Conservation (phyloP, 1,140 invertebrate species). For the Camponotus pennsylvanicus region DNA sequence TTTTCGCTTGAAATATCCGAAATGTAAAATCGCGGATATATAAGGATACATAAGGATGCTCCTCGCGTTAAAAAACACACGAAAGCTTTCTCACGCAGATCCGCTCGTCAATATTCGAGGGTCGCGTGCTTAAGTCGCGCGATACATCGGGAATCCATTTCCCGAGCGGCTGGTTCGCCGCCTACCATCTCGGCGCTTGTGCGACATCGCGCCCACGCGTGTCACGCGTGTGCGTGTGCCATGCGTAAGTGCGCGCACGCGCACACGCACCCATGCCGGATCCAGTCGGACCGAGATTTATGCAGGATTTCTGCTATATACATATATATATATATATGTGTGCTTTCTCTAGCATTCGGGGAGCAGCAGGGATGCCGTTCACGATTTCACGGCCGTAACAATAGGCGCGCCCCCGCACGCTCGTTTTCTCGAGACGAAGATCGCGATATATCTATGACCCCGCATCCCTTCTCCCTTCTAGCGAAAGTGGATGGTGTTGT, state of each 20-base stretch:
- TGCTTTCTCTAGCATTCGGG: constrained; percentile 5
- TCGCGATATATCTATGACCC: constrained; percentile 38
- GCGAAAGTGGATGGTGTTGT: constrained; percentile 55
- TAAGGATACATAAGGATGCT: neutral
- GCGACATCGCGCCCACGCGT: constrained; percentile 46
- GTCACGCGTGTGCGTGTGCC: neutral
- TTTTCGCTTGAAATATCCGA: neutral
- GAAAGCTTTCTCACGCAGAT: neutral
- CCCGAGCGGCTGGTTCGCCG: constrained; percentile 13
- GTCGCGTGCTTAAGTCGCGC: constrained; percentile 35
- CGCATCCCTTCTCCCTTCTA: constrained; percentile 30
- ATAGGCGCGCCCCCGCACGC: constrained; percentile 25
- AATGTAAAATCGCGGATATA: neutral
- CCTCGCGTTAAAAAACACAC: neutral
- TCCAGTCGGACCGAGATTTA: constrained; percentile 17
- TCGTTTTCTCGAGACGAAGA: constrained; percentile 56
- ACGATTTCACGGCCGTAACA: constrained; percentile 65
- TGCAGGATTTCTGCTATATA: constrained; percentile 13
- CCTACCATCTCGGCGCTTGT: constrained; percentile 22
- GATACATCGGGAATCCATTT: constrained; percentile 57
- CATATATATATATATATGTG: neutral
- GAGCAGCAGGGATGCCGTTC: constrained; percentile 6
- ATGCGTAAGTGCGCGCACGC: neutral
- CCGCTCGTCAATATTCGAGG: constrained; percentile 34
- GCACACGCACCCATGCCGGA: no score